These are phyloP conservation scores for Lepeophtheirus nordmannii DNA, from an alignment of 2,888 invertebrate genomes.

Conservation along the genomic window DNA sequence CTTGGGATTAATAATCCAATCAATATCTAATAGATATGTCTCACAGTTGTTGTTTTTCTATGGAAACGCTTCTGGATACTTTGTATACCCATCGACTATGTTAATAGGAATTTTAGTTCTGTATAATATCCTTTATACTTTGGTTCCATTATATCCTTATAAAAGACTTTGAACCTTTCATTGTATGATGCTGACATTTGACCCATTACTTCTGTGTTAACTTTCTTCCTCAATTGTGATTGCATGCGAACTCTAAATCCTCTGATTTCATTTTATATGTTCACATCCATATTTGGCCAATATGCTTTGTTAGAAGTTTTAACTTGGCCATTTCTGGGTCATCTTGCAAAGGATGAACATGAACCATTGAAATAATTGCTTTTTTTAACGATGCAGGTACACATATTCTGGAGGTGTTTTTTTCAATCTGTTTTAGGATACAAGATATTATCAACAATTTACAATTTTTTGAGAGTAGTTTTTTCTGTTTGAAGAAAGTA, in stretches of 20 bases:
- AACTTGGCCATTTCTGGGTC: neutral
- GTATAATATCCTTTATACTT: neutral
- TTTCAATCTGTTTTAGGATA: neutral
- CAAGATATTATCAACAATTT: neutral
- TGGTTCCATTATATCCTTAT: neutral
- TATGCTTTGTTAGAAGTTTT: neutral
- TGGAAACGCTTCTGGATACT: conserved; percentile 8
- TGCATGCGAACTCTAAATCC: neutral
- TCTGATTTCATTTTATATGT: neutral
- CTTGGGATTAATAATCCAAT: neutral
- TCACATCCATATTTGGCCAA: conserved; percentile 12
- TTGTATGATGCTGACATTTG: neutral
- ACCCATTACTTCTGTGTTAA: neutral
- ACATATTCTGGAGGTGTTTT: neutral
- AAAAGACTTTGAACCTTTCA: neutral
- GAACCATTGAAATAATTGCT: neutral
- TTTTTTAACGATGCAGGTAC: neutral
- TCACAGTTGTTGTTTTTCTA: neutral
- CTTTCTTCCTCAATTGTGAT: neutral
- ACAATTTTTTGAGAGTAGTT: no score
- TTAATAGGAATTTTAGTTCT: neutral
- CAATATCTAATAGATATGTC: neutral
- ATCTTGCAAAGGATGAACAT: neutral
- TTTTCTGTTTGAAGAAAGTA: no score
- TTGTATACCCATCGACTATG: conserved; percentile 1